Base-by-base conservation (phyloP, 1,140 invertebrate species). In the Gryllus bimaculatus region DNA sequence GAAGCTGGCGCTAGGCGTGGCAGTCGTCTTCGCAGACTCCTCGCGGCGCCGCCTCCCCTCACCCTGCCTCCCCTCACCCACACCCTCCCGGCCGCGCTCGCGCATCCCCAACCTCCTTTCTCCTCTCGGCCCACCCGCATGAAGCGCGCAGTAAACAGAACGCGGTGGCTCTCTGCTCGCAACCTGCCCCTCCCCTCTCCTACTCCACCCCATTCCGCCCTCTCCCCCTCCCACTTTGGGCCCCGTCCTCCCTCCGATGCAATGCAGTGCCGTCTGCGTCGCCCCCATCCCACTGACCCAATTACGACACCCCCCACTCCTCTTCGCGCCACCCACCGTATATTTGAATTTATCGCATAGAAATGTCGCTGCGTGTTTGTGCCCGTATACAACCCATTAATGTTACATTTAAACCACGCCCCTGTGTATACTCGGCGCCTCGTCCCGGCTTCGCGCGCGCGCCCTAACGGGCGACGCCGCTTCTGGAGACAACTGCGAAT, bases 341-440 rank as follows among this genome's bases (percentile, higher is more conserved):
- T 66, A 66, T 66, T 66, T 66, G 54, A 66, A 66, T 66, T 66
- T 66, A 66, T 66, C 54, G 54, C 54, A 66, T 66, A 66, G 54
- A 66, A 66, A 66, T 66, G 54, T 18, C 54, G 54, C 54, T 66
- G 54, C 54, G 10, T 66, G 54, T 66, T 66, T 66, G 54, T 66
- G 54, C 54, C 54, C 54, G 54, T 66, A 66, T 66, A 66, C 54
- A 66, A 66, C 54, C 54, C 54, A 66, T 66, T 66, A 66, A 66
- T 66, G 54, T 66, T 66, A 66, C 54, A 66, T 66, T 66, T 66
- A 66, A 66, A 66, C 54, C 54, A 66, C 54, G 54, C 54, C 54
- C 54, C 18, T 66, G 54, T 66, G 54, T 66, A 66, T 66, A 66
- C 54, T 10, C 54, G 54, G 18, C 54, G 54, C 54, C 18, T 7